Percentiles rank a stretch among this genome's conserved stretches.
These are phyloP conservation scores for Pyralis farinalis DNA, from an alignment of 2,888 invertebrate species.

Conservation along the genomic window DNA sequence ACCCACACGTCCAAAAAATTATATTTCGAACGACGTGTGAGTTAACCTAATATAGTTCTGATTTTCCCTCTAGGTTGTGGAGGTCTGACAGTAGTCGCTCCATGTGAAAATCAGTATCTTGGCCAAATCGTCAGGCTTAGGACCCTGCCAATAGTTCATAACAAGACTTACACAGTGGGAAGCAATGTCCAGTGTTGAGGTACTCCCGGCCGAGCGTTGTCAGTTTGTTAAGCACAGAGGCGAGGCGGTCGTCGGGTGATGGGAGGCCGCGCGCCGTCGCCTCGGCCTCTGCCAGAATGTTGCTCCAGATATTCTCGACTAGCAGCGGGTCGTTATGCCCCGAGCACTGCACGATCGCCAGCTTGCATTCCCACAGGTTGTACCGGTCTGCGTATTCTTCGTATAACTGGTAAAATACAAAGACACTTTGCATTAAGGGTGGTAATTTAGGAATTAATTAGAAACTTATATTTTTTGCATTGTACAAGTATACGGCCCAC, in stretches of 20 bases:
- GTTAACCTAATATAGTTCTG: too few relatives aligned
- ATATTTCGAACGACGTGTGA: too few relatives aligned
- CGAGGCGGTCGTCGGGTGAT: constrained; percentile 80
- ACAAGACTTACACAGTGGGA: constrained; percentile 87
- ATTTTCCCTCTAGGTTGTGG: too few relatives aligned
- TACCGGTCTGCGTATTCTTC: constrained; percentile 95
- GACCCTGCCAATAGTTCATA: too few relatives aligned
- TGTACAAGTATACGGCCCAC: too few relatives aligned
- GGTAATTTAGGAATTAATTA: too few relatives aligned
- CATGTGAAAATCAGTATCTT: too few relatives aligned
- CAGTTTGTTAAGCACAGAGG: constrained; percentile 88
- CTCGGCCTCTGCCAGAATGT: constrained; percentile 86
- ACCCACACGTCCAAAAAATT: too few relatives aligned
- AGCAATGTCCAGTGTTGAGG: constrained; percentile 90
- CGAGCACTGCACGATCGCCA: constrained; percentile 97
- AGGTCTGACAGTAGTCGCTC: too few relatives aligned
- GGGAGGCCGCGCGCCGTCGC: constrained; percentile 64
- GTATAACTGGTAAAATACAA: constrained; percentile 83
- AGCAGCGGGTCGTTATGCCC: constrained; percentile 94
- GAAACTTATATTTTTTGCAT: too few relatives aligned
- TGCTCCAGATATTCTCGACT: constrained; percentile 95
- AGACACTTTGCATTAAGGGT: too few relatives aligned
- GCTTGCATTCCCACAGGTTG: constrained; percentile 94
- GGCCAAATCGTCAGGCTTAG: too few relatives aligned
- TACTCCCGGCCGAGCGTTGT: constrained; percentile 89